phyloP scores from a whole-genome alignment of 2,797 vertebrate species.

The Halcyon leucocephala region DNA sequence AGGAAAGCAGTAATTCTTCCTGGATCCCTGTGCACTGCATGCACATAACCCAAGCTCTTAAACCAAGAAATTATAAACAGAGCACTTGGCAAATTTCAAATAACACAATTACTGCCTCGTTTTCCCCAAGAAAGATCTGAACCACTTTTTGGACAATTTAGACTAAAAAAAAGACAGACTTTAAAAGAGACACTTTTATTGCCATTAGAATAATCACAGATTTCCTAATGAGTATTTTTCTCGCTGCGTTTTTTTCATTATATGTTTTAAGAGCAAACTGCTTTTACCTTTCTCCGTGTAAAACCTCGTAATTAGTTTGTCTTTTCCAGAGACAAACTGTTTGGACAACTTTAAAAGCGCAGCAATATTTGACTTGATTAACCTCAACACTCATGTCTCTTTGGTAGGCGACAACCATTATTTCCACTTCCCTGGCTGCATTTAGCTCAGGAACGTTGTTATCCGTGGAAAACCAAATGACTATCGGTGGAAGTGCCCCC shows the following conservation, averaged over 20 bases:
- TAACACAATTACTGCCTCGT: neutral
- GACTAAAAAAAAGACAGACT: neutral
- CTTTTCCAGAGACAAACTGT: neutral
- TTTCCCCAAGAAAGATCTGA: neutral
- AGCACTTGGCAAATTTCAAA: neutral
- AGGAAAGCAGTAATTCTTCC: neutral
- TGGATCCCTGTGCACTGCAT: neutral
- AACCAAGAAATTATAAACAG: neutral
- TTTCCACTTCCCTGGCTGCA: neutral
- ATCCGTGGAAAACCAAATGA: neutral
- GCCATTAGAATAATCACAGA: neutral
- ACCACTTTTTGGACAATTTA: neutral
- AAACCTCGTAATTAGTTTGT: neutral
- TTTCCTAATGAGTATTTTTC: neutral
- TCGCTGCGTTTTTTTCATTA: neutral
- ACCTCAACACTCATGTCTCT: neutral
- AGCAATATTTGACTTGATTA: neutral
- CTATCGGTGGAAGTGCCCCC: neutral
- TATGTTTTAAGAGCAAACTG: neutral
- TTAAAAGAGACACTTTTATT: neutral
- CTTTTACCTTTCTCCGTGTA: neutral
- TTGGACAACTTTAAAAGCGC: neutral
- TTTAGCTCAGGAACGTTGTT: neutral
- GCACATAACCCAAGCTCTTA: neutral
- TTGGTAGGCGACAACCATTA: neutral